Evolutionary conservation across 1,140 invertebrate genomes (phyloP).

Genomic region (Tigriopus japonicus): DNA sequence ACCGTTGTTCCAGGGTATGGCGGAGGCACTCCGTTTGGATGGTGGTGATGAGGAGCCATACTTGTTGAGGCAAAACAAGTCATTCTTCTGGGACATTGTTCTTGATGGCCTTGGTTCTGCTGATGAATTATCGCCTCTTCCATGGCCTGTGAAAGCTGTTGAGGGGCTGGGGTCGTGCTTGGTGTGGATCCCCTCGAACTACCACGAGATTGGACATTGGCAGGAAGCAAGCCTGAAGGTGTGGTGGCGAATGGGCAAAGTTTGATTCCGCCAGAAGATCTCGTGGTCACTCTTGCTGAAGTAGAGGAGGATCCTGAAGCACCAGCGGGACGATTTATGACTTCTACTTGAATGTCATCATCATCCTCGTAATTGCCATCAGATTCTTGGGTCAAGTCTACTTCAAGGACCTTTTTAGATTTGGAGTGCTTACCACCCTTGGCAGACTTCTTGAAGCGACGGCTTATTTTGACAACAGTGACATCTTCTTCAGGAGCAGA

Average conservation of each 20-base stretch:
- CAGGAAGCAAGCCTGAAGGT: neutral
- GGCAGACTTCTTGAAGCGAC: neutral
- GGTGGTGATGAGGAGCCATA: too few relatives aligned
- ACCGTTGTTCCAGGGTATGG: neutral
- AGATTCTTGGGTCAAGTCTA: slow-evolving; percentile 12
- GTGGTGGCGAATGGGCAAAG: slow-evolving; percentile 2
- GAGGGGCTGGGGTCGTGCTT: neutral
- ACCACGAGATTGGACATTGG: slow-evolving; percentile 2
- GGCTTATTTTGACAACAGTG: slow-evolving; percentile 7
- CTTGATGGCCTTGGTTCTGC: neutral
- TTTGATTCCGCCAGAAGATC: neutral
- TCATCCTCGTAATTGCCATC: slow-evolving; percentile 9
- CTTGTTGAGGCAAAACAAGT: too few relatives aligned
- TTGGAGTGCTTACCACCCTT: neutral
- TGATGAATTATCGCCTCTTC: neutral
- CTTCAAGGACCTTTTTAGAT: neutral
- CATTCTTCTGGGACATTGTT: too few relatives aligned
- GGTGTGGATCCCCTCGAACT: slow-evolving; percentile 1
- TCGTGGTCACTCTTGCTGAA: neutral
- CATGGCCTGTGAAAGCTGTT: neutral
- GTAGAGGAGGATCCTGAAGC: neutral
- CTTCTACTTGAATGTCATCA: slow-evolving; percentile 11
- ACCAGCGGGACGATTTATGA: neutral
- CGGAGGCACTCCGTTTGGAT: neutral
- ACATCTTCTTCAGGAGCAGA: slow-evolving; percentile 1